Conservation (phyloP, 1,140 invertebrate genomes). For the Phymastichus coffea region DNA sequence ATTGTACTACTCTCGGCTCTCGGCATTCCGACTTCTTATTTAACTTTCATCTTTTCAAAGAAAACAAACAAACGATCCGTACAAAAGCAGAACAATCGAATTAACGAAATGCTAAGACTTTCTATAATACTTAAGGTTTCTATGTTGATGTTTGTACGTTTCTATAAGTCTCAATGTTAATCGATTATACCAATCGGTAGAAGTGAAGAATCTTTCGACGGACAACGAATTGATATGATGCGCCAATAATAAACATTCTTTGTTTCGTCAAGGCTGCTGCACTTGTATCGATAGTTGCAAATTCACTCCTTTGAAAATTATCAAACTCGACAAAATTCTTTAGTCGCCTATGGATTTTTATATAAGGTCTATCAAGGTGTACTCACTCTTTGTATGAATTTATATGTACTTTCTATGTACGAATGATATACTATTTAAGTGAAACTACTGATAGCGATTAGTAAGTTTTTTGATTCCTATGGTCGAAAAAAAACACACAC, state of each 20-base stretch:
- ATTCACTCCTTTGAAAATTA: too few relatives aligned
- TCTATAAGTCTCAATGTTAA: too few relatives aligned
- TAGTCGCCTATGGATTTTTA: too few relatives aligned
- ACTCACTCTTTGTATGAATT: slow-evolving; percentile 14
- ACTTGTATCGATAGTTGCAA: too few relatives aligned
- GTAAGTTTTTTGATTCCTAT: slow-evolving; percentile 5
- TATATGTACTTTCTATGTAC: slow-evolving; percentile 12
- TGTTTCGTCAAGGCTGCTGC: too few relatives aligned
- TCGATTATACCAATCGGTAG: too few relatives aligned
- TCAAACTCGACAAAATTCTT: too few relatives aligned
- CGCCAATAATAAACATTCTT: too few relatives aligned
- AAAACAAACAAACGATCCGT: neutral
- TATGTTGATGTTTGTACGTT: neutral
- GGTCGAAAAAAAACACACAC: neutral
- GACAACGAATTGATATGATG: too few relatives aligned
- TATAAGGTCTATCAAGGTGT: too few relatives aligned
- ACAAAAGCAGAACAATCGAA: slow-evolving; percentile 12
- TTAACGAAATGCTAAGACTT: slow-evolving; percentile 16
- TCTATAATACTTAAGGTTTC: neutral
- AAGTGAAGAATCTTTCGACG: too few relatives aligned
- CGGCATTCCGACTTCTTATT: neutral
- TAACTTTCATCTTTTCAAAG: neutral
- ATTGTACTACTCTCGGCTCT: neutral
- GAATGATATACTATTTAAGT: neutral
- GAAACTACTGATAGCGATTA: slow-evolving; percentile 6